Conservation (phyloP, 2,888 invertebrate genomes). For the Belgica antarctica region DNA sequence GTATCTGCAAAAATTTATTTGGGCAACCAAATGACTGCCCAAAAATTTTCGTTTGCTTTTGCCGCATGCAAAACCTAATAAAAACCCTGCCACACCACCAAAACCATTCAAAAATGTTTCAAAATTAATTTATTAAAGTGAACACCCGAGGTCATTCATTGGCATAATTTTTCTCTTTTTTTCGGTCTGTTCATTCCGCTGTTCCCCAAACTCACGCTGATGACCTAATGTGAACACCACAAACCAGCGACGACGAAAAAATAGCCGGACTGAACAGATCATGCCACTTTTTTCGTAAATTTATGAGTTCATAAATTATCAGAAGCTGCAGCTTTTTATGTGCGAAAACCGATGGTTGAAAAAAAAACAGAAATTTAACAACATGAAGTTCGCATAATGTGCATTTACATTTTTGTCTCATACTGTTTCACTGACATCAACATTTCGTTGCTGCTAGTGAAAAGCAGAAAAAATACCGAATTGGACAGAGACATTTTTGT, state of each 20-base stretch:
- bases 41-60: no score
- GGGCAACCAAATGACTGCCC: no score
- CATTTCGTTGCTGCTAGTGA: conserved; percentile 16
- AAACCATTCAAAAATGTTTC: no score
- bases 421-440: conserved; percentile 16
- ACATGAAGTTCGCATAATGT: neutral
- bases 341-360: conserved; percentile 16
- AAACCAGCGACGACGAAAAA: neutral
- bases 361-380: neutral
- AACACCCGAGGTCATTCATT: neutral
- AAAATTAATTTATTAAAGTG: neutral
- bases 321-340: conserved; percentile 14
- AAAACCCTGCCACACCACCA: no score
- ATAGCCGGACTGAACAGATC: neutral
- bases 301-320: conserved; percentile 22
- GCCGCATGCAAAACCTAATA: no score
- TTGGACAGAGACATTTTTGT: conserved; percentile 24
- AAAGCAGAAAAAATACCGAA: no score
- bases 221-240: neutral
- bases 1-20: no score
- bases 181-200: no score
- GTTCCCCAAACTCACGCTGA: no score
- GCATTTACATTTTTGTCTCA: conserved; percentile 27
- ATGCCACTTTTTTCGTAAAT: neutral
- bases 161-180: neutral